Conservation (phyloP, 2,888 invertebrate genomes). For the Cenopis cana region DNA sequence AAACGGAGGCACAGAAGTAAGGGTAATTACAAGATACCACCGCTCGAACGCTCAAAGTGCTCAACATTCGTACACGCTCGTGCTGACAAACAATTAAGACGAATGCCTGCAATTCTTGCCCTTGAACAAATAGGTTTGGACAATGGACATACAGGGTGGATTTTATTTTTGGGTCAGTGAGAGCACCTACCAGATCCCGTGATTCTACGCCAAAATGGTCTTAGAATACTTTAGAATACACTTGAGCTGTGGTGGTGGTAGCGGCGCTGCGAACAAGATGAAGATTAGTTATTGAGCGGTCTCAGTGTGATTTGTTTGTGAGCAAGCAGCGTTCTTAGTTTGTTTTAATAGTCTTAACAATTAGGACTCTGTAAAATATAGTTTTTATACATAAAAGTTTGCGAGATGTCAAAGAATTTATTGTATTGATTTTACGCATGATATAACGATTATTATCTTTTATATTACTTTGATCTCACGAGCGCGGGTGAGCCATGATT, state of each 20-base stretch:
- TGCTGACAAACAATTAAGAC: slow-evolving; percentile 32
- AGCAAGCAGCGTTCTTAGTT: neutral
- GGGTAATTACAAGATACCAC: slow-evolving; percentile 25
- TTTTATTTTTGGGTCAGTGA: too few relatives aligned
- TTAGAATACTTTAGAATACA: too few relatives aligned
- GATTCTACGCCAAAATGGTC: too few relatives aligned
- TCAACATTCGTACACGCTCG: slow-evolving; percentile 8
- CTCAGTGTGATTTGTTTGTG: neutral
- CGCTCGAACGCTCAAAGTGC: slow-evolving; percentile 19
- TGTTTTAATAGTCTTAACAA: neutral
- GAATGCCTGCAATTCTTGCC: slow-evolving; percentile 26
- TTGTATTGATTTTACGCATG: too few relatives aligned
- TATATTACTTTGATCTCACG: too few relatives aligned
- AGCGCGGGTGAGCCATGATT: too few relatives aligned
- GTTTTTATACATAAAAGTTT: too few relatives aligned
- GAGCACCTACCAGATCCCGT: too few relatives aligned
- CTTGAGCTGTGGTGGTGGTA: neutral
- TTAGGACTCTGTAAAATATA: too few relatives aligned
- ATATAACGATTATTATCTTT: too few relatives aligned
- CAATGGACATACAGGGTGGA: too few relatives aligned
- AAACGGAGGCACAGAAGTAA: slow-evolving; percentile 23
- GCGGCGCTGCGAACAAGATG: neutral
- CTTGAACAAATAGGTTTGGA: slow-evolving; percentile 15
- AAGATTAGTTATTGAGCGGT: neutral
- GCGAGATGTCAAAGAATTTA: too few relatives aligned